Conservation (phyloP, 2,113 vertebrate species). For the Uria aalge region DNA sequence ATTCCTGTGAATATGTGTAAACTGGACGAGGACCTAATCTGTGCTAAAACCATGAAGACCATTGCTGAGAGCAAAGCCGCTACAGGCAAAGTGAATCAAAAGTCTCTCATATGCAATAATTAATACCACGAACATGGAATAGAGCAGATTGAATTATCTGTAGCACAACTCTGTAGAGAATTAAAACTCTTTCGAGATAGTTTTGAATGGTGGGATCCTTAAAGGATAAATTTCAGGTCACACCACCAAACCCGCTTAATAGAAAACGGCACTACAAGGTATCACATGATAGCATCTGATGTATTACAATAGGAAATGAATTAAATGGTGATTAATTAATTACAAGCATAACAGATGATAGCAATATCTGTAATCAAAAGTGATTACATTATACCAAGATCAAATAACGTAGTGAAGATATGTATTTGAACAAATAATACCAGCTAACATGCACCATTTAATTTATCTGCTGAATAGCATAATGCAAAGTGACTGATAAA, state of each 20-base stretch:
- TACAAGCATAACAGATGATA: neutral
- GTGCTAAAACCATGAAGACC: neutral
- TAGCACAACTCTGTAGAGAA: neutral
- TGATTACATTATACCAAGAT: neutral
- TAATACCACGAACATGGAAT: neutral
- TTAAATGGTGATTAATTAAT: conserved; percentile 37
- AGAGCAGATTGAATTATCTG: neutral
- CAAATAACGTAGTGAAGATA: neutral
- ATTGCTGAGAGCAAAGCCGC: neutral
- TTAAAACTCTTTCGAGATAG: neutral
- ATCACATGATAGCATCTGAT: neutral
- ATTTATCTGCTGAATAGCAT: neutral
- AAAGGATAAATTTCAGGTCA: neutral
- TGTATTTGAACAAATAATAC: neutral
- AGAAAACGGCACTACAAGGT: neutral
- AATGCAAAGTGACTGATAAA: neutral
- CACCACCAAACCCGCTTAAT: neutral
- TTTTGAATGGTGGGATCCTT: neutral
- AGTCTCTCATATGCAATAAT: neutral
- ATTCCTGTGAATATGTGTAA: neutral
- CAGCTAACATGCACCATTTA: neutral
- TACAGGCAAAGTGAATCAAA: neutral
- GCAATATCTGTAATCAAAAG: conserved; percentile 11
- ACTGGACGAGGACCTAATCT: neutral
- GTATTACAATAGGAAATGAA: conserved; percentile 1